Evolutionary conservation across 2,888 invertebrate species (phyloP).

Genomic region (Lottia gigantea): DNA sequence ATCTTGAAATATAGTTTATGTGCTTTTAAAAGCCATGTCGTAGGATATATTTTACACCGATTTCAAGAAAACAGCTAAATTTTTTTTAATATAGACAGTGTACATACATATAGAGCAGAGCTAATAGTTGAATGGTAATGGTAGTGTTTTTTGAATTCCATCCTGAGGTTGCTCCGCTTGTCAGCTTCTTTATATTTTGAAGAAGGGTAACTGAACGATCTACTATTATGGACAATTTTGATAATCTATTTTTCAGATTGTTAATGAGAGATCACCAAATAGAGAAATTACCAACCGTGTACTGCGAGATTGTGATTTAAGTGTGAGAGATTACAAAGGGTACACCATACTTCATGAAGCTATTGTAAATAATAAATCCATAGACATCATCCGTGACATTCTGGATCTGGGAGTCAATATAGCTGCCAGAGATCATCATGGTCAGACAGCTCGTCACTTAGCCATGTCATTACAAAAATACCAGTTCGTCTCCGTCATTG

Average conservation of each 20-base stretch:
- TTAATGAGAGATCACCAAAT: slow-evolving; percentile 41
- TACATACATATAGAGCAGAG: too few species aligned
- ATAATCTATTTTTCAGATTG: slow-evolving; percentile 25
- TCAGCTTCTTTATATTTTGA: too few species aligned
- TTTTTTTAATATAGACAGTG: too few species aligned
- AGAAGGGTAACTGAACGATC: too few species aligned
- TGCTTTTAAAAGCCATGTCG: too few species aligned
- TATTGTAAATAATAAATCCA: slow-evolving; percentile 42
- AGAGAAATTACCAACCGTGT: slow-evolving; percentile 46
- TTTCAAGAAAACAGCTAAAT: too few species aligned
- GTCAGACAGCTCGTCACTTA: slow-evolving; percentile 49
- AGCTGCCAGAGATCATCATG: slow-evolving; percentile 47
- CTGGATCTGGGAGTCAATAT: slow-evolving; percentile 49
- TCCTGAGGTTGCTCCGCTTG: too few species aligned
- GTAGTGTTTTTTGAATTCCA: too few species aligned
- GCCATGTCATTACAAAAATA: slow-evolving; percentile 35
- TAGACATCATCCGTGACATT: slow-evolving; percentile 43
- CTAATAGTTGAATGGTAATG: too few species aligned
- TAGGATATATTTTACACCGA: too few species aligned
- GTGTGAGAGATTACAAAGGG: slow-evolving; percentile 43
- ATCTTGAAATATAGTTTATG: too few species aligned
- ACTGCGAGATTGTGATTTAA: slow-evolving; percentile 44
- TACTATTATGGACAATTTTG: too few species aligned
- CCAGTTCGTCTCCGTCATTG: slow-evolving; percentile 45
- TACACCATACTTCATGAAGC: slow-evolving; percentile 58